Conservation (phyloP, 2,888 invertebrate species). For the Drosophila koepferae region DNA sequence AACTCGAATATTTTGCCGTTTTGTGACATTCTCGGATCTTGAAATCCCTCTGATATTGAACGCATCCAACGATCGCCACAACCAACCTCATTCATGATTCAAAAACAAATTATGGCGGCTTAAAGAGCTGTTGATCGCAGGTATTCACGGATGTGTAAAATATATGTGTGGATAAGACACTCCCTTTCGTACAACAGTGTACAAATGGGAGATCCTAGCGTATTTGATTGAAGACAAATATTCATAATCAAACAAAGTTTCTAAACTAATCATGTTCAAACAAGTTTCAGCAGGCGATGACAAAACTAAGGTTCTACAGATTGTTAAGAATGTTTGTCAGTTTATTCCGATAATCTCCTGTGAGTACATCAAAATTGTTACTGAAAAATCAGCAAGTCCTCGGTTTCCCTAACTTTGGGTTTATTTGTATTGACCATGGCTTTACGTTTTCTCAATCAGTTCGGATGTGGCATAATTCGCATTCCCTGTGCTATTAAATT, state of each 20-base stretch:
- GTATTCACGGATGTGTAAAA: no score
- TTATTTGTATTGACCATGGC: constrained; percentile 22
- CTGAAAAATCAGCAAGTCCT: constrained; percentile 9
- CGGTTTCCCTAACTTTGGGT: neutral
- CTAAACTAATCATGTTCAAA: no score
- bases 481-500: constrained; percentile 1
- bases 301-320: neutral
- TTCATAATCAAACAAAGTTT: no score
- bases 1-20: constrained; percentile 29
- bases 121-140: no score
- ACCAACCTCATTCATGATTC: no score
- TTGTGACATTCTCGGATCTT: constrained; percentile 8
- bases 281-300: constrained; percentile 1
- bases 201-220: no score
- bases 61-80: no score
- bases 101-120: no score
- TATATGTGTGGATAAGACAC: no score
- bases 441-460: constrained; percentile 16
- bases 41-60: neutral
- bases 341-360: constrained; percentile 1
- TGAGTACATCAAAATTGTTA: constrained; percentile 8
- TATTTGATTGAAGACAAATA: no score
- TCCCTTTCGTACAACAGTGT: no score
- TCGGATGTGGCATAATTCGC: neutral
- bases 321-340: neutral